These are phyloP conservation scores for Sus cebifrons DNA, from an alignment of 2,797 vertebrate genomes.

Conservation along the genomic window DNA sequence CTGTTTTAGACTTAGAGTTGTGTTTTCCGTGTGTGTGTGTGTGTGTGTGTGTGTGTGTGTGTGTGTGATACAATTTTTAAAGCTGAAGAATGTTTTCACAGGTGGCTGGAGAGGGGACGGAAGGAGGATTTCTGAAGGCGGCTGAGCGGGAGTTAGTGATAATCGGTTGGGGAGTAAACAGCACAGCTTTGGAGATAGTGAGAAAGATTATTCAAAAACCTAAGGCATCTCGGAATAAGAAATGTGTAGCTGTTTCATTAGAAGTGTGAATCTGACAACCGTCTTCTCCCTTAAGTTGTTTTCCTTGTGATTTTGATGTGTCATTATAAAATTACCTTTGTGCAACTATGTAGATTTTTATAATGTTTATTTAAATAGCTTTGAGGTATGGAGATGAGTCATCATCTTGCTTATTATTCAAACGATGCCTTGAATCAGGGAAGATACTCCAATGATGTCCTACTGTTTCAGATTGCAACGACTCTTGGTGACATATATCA, in stretches of 20 bases:
- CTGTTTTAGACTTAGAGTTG: background rate
- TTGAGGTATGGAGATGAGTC: background rate
- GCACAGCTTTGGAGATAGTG: background rate
- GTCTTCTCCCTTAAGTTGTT: background rate
- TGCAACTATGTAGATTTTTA: background rate
- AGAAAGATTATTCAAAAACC: conserved; percentile 7
- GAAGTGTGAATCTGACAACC: conserved; percentile 3
- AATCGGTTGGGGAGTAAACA: background rate
- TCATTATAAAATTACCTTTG: conserved; percentile 14
- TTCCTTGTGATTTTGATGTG: conserved; percentile 53
- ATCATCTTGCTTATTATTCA: conserved; percentile 26
- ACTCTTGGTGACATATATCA: conserved; percentile 90
- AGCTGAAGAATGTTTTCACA: background rate
- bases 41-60: background rate
- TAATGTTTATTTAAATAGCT: conserved; percentile 44
- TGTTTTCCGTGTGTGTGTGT: background rate
- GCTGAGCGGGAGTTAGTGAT: background rate
- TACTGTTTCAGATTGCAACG: conserved; percentile 92
- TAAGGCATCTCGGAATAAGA: conserved; percentile 25
- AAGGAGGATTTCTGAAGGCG: background rate
- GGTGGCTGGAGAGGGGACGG: background rate
- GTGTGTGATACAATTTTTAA: background rate
- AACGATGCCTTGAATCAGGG: conserved; percentile 35
- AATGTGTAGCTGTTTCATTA: conserved; percentile 33
- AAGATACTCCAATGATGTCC: conserved; percentile 29